phyloP scores from a whole-genome alignment of 1,140 invertebrate species.

The Adelges cooleyi region DNA sequence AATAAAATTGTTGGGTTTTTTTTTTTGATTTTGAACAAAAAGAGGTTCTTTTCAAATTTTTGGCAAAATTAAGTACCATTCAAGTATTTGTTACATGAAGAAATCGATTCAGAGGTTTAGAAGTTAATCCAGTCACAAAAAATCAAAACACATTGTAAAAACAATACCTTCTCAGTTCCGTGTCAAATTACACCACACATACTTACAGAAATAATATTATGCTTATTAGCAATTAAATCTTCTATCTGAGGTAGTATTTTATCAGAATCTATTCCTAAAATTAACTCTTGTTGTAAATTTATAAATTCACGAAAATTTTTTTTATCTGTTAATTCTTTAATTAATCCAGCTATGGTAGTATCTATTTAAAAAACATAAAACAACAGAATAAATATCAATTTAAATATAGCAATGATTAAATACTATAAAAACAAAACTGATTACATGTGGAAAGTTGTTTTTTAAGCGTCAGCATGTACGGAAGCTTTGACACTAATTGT shows the following conservation, averaged over 20 bases:
- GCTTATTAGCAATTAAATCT: constrained; percentile 74
- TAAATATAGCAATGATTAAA: neutral
- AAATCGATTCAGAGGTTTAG: too few relatives aligned
- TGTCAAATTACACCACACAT: too few relatives aligned
- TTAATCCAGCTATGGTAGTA: constrained; percentile 61
- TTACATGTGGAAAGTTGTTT: constrained; percentile 39
- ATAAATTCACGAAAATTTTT: constrained; percentile 54
- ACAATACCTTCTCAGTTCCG: too few relatives aligned
- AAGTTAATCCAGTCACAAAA: too few relatives aligned
- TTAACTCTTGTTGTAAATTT: constrained; percentile 76
- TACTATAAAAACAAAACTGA: constrained; percentile 33
- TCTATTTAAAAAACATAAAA: constrained; percentile 42
- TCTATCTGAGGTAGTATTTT: constrained; percentile 80
- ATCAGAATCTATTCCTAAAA: constrained; percentile 83
- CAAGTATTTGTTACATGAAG: too few relatives aligned
- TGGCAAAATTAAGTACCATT: too few relatives aligned
- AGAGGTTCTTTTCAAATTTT: too few relatives aligned
- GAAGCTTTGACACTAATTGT: constrained; percentile 79
- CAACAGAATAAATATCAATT: too few relatives aligned
- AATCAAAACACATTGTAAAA: too few relatives aligned
- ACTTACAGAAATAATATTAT: constrained; percentile 63
- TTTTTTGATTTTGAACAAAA: too few relatives aligned
- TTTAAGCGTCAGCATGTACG: constrained; percentile 78
- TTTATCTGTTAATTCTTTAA: constrained; percentile 57
- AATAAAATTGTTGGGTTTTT: too few relatives aligned